Conservation (phyloP, 2,797 vertebrate genomes). For the Myripristis jacobus region DNA sequence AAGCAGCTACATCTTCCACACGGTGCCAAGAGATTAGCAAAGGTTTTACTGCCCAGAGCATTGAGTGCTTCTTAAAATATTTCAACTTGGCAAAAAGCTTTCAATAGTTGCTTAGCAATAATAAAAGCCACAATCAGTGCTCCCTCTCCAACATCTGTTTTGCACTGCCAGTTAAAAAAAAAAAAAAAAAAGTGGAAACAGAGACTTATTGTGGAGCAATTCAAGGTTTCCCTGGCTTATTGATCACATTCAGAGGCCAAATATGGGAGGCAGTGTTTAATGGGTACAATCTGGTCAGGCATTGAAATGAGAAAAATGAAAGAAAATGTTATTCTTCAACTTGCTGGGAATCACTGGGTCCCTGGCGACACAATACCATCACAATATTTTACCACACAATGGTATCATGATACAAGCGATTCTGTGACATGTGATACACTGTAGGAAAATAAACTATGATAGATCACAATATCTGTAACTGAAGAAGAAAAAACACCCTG, state of each 20-base stretch:
- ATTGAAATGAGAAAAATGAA: slow-evolving; percentile 42
- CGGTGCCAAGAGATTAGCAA: slow-evolving; percentile 31
- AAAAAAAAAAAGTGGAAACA: not conserved
- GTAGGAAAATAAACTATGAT: too few relatives aligned
- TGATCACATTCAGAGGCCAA: slow-evolving; percentile 55
- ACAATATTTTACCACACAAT: too few relatives aligned
- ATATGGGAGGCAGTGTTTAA: slow-evolving; percentile 42
- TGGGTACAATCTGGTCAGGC: slow-evolving; percentile 45
- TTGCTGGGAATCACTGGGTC: too few relatives aligned
- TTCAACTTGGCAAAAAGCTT: slow-evolving; percentile 41
- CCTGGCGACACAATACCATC: too few relatives aligned
- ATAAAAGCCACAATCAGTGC: slow-evolving; percentile 19
- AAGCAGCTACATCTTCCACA: slow-evolving; percentile 36
- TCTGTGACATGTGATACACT: too few relatives aligned
- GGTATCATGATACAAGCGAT: too few relatives aligned
- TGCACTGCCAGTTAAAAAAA: slow-evolving; percentile 54
- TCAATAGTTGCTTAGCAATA: slow-evolving; percentile 41
- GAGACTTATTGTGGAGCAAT: slow-evolving; percentile 17
- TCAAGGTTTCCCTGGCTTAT: slow-evolving; percentile 40
- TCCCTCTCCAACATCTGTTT: slow-evolving; percentile 50
- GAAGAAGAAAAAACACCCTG: too few relatives aligned
- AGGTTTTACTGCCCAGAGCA: slow-evolving; percentile 11
- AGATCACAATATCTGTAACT: too few relatives aligned
- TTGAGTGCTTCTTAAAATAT: slow-evolving; percentile 12
- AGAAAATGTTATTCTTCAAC: slow-evolving; percentile 54